A percentile compares a stretch with the other conserved stretches of the same genome.
Conservation (phyloP, 2,797 vertebrate genomes). For the Monodelphis domestica region DNA sequence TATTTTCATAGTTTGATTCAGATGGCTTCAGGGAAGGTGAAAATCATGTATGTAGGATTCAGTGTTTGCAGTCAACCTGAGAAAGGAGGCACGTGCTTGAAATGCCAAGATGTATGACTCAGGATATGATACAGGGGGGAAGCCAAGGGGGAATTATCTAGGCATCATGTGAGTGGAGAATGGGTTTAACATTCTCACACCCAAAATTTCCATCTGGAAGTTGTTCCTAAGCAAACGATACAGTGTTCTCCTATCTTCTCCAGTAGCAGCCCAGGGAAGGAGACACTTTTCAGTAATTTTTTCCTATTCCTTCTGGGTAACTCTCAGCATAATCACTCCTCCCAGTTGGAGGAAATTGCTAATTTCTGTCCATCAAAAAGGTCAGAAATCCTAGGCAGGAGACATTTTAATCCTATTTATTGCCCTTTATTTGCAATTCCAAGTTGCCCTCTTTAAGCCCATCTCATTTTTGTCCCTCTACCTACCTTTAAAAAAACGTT, state of each 20-base stretch:
- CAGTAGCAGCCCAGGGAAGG: constrained; percentile 65
- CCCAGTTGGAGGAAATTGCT: constrained; percentile 24
- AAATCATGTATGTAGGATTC: constrained; percentile 7
- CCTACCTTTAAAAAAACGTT: not conserved
- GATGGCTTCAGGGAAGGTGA: not conserved
- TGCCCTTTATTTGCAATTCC: constrained; percentile 23
- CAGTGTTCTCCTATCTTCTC: constrained; percentile 76
- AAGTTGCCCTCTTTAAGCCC: constrained; percentile 12
- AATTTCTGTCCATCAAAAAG: constrained; percentile 18
- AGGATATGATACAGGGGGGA: constrained; percentile 64
- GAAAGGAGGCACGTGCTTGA: not conserved
- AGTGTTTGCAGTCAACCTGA: constrained; percentile 53
- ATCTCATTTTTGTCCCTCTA: constrained; percentile 39
- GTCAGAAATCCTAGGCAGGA: not conserved
- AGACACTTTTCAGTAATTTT: constrained; percentile 57
- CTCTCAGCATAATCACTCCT: constrained; percentile 65
- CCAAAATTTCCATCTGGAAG: constrained; percentile 83
- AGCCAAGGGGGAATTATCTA: constrained; percentile 74
- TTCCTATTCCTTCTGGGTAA: constrained; percentile 37
- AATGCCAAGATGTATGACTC: constrained; percentile 58
- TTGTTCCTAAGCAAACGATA: constrained; percentile 79
- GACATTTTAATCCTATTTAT: constrained; percentile 34
- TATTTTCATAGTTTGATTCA: not conserved
- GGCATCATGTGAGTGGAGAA: constrained; percentile 67
- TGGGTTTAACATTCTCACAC: constrained; percentile 81